Base-by-base conservation (phyloP, 2,797 vertebrate genomes). In the Cercopithecus mitis region DNA sequence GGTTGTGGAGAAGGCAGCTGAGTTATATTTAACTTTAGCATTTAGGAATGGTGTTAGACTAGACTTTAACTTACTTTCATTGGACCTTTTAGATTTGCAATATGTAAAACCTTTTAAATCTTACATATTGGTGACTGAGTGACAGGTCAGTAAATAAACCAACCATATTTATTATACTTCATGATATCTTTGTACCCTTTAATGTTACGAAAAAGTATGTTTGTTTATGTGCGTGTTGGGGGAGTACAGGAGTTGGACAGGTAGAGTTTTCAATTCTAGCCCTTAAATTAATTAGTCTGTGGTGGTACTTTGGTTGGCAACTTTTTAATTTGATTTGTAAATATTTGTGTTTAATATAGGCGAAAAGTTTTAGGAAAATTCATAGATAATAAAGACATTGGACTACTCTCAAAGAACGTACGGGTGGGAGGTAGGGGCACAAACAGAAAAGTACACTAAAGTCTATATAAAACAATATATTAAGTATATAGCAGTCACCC, bases 1-100 rank as follows among this genome's bases (percentile, higher is more conserved):
- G 89, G 43, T 75, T 76, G 67, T 95, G 75, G 52, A 94, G 88
- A 85, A 92, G 58, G 76, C 50, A 89, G 24, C 33, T 86, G 91
- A 87, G 72, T 96, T 94, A 85, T 82, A 76, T 88, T 95, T 94
- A 93, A 82, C 84, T 82, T 67, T 41, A 91, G 39, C 39, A 58
- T 91, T 79, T 75, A 52, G 47, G 27, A 72, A 67, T 95, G 43
- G 61, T 75, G 47, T 91, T 91, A 93, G 70, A 22, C 85, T 91
- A 91, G 70, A 90, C 36, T 91, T 84, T 75, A 82, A 41, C 7
- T 75, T 24, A 30, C 89, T 88, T 88, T 94, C 19, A 11, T 72
- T 94, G 61, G 58, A 64, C 25, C 45, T 93, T 76, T 91, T 82
- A 47, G 25, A 19, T 79, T 10, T 93, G 41, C 36, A 95, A 2